Evolutionary conservation across 1,140 invertebrate genomes (phyloP).

Genomic region (Phocides pigmalion): DNA sequence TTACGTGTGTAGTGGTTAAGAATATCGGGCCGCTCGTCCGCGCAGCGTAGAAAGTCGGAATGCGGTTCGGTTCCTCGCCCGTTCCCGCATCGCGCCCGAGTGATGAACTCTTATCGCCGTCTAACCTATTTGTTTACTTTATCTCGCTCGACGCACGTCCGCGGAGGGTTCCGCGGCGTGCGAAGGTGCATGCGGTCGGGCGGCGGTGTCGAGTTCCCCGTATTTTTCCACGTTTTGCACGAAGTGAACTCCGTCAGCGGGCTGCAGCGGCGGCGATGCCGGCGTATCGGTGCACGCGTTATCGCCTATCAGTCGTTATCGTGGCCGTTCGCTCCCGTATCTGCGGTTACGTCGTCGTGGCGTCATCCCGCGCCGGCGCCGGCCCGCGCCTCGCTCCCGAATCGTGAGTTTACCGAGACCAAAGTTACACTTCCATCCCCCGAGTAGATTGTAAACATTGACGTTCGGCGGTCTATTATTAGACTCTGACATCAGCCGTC

Average conservation of each 20-base stretch:
- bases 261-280: conserved; percentile 34
- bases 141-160: conserved; percentile 32
- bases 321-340: conserved; percentile 72
- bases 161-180: not conserved
- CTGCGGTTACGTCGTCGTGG: conserved; percentile 62
- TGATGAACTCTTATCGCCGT: conserved; percentile 49
- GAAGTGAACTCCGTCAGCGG: conserved; percentile 4
- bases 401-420: conserved; percentile 19
- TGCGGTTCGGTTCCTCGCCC: too few species aligned
- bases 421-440: conserved; percentile 39
- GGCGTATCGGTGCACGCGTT: conserved; percentile 62
- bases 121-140: conserved; percentile 51
- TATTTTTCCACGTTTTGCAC: conserved; percentile 36
- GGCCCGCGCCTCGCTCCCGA: conserved; percentile 1
- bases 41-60: conserved; percentile 42
- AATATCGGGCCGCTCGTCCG: conserved; percentile 24
- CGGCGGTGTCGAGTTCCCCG: conserved; percentile 12
- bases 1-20: conserved; percentile 42
- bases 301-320: conserved; percentile 63
- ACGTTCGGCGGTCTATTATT: conserved; percentile 56
- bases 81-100: conserved; percentile 15
- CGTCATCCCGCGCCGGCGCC: conserved; percentile 44
- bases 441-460: conserved; percentile 64
- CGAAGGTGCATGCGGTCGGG: not conserved
- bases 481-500: conserved; percentile 61